Conservation (phyloP, 2,113 vertebrate species). For the Heterochromis multidens region DNA sequence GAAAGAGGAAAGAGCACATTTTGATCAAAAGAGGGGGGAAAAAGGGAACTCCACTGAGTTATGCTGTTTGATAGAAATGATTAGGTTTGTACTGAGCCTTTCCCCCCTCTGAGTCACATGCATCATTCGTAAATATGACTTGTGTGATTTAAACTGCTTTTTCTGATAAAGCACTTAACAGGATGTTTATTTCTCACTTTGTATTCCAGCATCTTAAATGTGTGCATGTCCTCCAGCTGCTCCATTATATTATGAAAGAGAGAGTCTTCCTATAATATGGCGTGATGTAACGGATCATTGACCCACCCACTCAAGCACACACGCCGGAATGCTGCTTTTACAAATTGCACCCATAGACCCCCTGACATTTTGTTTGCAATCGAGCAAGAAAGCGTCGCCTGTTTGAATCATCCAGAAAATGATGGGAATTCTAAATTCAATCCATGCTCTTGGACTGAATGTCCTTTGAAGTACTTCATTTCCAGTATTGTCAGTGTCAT, state of each 20-base stretch:
- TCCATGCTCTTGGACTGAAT: slow-evolving; percentile 4
- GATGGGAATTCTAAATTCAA: slow-evolving; percentile 52
- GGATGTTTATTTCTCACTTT: slow-evolving; percentile 29
- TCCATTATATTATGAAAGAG: slow-evolving; percentile 35
- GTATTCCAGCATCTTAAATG: slow-evolving; percentile 36
- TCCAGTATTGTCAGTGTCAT: not conserved
- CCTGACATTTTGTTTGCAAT: slow-evolving; percentile 64
- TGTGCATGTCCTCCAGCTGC: slow-evolving; percentile 8
- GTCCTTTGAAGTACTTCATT: slow-evolving; percentile 27
- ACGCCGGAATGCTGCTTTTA: slow-evolving; percentile 59
- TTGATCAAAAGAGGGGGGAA: slow-evolving; percentile 31
- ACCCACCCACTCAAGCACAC: slow-evolving; percentile 58
- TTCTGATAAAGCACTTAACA: not conserved
- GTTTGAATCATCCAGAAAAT: slow-evolving; percentile 44
- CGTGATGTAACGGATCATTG: slow-evolving; percentile 57
- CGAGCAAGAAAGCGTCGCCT: slow-evolving; percentile 50
- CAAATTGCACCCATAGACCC: slow-evolving; percentile 61
- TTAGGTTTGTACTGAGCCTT: not conserved
- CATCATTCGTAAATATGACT: not conserved
- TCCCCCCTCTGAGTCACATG: not conserved
- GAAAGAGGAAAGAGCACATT: slow-evolving; percentile 9
- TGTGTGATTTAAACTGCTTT: slow-evolving; percentile 7
- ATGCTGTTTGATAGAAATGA: not conserved
- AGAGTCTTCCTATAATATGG: slow-evolving; percentile 32
- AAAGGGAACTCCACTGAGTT: not conserved